A percentile compares a stretch with the other conserved stretches of the same genome.
These are phyloP conservation scores for Hylia prasina DNA, from an alignment of 2,113 vertebrate genomes.

Conservation along the genomic window DNA sequence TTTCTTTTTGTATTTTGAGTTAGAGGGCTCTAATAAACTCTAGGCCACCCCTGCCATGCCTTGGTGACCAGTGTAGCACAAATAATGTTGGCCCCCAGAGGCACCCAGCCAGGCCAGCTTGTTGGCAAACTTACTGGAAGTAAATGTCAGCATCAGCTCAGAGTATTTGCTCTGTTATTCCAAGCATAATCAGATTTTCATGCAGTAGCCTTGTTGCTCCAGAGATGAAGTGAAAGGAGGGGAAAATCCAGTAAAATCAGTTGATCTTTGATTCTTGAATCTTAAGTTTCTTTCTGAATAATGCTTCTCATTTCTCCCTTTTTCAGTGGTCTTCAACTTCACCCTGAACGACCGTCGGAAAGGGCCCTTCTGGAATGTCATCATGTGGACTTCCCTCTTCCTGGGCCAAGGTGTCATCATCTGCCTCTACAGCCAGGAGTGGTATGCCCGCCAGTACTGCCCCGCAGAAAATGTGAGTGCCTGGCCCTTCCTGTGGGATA, in stretches of 20 bases:
- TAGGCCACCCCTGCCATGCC: neutral
- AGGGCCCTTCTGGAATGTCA: constrained; percentile 92
- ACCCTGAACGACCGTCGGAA: constrained; percentile 89
- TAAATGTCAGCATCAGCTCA: neutral
- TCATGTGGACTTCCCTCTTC: constrained; percentile 94
- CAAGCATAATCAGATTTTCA: neutral
- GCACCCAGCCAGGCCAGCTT: neutral
- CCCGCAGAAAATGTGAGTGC: constrained; percentile 83
- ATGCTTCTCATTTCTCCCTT: neutral
- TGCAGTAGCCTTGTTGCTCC: neutral
- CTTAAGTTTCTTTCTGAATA: neutral
- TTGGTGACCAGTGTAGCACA: neutral
- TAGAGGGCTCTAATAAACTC: neutral
- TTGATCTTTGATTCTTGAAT: neutral
- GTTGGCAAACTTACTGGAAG: neutral
- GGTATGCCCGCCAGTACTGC: constrained; percentile 91
- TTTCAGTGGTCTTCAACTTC: constrained; percentile 94
- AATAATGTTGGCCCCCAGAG: neutral
- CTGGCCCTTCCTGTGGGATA: neutral
- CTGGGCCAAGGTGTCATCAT: constrained; percentile 89
- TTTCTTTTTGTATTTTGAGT: neutral
- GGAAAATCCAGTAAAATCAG: neutral
- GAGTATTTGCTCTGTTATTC: neutral
- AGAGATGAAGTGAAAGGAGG: neutral
- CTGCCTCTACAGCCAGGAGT: constrained; percentile 95